Conservation (phyloP, 2,888 invertebrate species). For the Boloria euphrosyne region DNA sequence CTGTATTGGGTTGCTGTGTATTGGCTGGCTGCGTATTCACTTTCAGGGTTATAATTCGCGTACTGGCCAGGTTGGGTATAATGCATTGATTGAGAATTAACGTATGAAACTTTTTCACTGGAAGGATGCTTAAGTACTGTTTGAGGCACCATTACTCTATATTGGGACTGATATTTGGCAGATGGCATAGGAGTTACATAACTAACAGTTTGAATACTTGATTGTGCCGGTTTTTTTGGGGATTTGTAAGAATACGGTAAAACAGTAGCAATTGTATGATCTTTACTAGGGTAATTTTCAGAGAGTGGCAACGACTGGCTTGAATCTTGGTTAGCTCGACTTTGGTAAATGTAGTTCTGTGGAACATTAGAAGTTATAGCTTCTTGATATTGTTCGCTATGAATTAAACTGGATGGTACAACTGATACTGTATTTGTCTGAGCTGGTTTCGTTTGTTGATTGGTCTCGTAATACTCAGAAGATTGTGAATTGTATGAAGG, state of each 20-base stretch:
- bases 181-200: slow-evolving; percentile 73
- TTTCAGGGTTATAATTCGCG: slow-evolving; percentile 57
- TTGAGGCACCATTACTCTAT: slow-evolving; percentile 73
- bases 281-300: slow-evolving; percentile 82
- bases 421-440: slow-evolving; percentile 55
- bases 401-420: slow-evolving; percentile 52
- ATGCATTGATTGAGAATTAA: slow-evolving; percentile 65
- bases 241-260: slow-evolving; percentile 63
- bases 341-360: slow-evolving; percentile 62
- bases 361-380: slow-evolving; percentile 49
- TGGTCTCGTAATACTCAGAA: slow-evolving; percentile 48
- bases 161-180: slow-evolving; percentile 68
- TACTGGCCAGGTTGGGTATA: slow-evolving; percentile 50
- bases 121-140: slow-evolving; percentile 61
- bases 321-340: slow-evolving; percentile 52
- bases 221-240: slow-evolving; percentile 48
- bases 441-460: slow-evolving; percentile 43
- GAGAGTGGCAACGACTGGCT: slow-evolving; percentile 64
- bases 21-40: slow-evolving; percentile 60
- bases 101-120: slow-evolving; percentile 68
- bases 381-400: slow-evolving; percentile 52
- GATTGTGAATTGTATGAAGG: slow-evolving; percentile 39
- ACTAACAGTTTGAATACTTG: slow-evolving; percentile 63
- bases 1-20: slow-evolving; percentile 56
- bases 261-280: slow-evolving; percentile 82